Percentiles rank a stretch among this genome's conserved stretches.
These are phyloP conservation scores for Paracanthobrama guichenoti DNA, from an alignment of 2,113 vertebrate species.

Conservation along the genomic window DNA sequence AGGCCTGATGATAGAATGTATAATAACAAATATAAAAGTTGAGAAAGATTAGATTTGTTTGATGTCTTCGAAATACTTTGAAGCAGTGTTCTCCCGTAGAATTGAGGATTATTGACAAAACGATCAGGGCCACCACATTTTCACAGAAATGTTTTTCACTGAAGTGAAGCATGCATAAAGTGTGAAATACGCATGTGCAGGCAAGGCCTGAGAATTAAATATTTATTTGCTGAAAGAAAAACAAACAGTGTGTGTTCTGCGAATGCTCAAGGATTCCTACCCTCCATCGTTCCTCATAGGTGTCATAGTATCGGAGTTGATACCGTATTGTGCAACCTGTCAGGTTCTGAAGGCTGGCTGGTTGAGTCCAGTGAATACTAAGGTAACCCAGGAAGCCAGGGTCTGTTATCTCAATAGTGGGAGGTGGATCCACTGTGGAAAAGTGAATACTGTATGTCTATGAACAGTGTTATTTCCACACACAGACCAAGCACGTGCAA, in stretches of 20 bases:
- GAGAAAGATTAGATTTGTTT: background rate
- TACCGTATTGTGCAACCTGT: constrained; percentile 74
- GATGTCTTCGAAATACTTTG: no score
- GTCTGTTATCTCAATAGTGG: constrained; percentile 77
- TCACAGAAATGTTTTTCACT: background rate
- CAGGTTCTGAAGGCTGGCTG: constrained; percentile 56
- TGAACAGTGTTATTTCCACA: background rate
- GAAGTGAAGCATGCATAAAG: background rate
- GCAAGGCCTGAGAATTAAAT: background rate
- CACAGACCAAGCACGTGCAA: background rate
- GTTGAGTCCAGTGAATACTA: constrained; percentile 78
- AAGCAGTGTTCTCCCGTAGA: no score
- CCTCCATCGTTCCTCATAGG: constrained; percentile 74
- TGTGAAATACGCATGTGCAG: background rate
- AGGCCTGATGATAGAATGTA: no score
- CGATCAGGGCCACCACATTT: no score
- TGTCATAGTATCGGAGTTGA: constrained; percentile 76
- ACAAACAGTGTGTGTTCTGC: background rate
- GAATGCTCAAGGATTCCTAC: constrained; percentile 68
- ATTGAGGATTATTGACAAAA: no score
- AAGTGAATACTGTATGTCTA: constrained; percentile 7
- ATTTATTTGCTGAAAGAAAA: background rate
- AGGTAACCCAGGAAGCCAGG: constrained; percentile 82
- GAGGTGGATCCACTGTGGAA: constrained; percentile 80
- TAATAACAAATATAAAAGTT: background rate